Conservation (phyloP, 2,888 invertebrate species). For the Cephus pygmeus region DNA sequence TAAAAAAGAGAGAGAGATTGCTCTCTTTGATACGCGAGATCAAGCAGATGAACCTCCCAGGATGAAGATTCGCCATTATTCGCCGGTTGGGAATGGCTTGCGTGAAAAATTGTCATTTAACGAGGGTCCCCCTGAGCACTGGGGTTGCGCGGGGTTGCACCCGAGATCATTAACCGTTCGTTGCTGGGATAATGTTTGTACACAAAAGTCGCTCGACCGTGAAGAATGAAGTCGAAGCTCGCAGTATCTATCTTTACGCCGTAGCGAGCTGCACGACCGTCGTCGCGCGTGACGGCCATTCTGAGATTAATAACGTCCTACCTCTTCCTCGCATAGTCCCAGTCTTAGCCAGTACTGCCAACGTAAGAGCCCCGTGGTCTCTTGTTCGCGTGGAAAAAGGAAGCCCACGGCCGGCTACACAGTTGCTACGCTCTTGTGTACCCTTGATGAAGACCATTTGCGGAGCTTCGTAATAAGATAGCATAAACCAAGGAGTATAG, state of each 20-base stretch:
- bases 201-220: conserved; percentile 38
- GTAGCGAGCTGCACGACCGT: conserved; percentile 4
- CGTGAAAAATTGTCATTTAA: conserved; percentile 36
- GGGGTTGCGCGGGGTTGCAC: background rate
- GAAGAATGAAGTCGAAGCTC: conserved; percentile 37
- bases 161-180: conserved; percentile 43
- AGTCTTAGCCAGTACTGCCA: background rate
- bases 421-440: conserved; percentile 17
- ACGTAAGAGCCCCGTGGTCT: background rate
- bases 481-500: conserved; percentile 16
- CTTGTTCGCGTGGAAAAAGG: background rate
- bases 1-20: conserved; percentile 9
- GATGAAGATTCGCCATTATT: background rate
- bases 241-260: conserved; percentile 5
- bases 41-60: background rate
- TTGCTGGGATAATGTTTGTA: conserved; percentile 13
- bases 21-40: background rate
- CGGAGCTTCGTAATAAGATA: conserved; percentile 49
- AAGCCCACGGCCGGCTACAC: conserved; percentile 12
- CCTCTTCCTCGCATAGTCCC: conserved; percentile 4
- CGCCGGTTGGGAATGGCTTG: background rate
- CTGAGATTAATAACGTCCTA: background rate
- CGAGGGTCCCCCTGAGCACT: conserved; percentile 23
- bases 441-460: conserved; percentile 51
- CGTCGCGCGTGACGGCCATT: conserved; percentile 9